Percentiles rank a stretch among this genome's conserved stretches.
Conservation (phyloP, 1,140 invertebrate species). For the Bicyclus anynana region DNA sequence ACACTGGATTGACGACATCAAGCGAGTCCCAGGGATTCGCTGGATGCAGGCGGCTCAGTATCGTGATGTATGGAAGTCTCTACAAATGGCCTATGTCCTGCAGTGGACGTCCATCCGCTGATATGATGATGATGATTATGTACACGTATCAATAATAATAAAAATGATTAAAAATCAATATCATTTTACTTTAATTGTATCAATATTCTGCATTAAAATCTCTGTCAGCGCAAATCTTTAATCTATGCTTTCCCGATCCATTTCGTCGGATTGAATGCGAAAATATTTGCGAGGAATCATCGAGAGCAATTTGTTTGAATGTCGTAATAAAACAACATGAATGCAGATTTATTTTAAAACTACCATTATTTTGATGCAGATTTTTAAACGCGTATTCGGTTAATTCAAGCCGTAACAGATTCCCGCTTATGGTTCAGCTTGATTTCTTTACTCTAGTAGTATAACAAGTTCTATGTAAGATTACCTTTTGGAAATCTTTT, state of each 20-base stretch:
- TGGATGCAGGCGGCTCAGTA: no score
- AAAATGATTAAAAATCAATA: background rate
- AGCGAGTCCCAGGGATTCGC: no score
- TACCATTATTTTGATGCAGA: background rate
- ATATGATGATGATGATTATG: no score
- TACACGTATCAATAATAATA: background rate
- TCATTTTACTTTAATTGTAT: background rate
- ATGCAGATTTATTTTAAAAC: background rate
- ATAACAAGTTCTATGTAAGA: no score
- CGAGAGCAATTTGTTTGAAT: background rate
- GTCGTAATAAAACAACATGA: background rate
- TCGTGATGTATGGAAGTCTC: no score
- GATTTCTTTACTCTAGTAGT: no score
- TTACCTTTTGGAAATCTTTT: no score
- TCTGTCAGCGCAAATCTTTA: background rate
- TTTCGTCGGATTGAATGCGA: background rate
- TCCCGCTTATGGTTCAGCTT: no score
- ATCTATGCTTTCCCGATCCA: background rate
- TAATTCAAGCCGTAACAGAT: background rate
- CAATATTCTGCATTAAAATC: background rate
- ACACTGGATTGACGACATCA: no score
- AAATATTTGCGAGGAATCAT: background rate
- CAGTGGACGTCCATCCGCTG: no score
- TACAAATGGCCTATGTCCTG: no score
- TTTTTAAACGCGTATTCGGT: background rate